Evolutionary conservation across 2,888 invertebrate species (phyloP), one percentile per base, ranked within the genome.

Genomic region (Alcis repandata): DNA sequence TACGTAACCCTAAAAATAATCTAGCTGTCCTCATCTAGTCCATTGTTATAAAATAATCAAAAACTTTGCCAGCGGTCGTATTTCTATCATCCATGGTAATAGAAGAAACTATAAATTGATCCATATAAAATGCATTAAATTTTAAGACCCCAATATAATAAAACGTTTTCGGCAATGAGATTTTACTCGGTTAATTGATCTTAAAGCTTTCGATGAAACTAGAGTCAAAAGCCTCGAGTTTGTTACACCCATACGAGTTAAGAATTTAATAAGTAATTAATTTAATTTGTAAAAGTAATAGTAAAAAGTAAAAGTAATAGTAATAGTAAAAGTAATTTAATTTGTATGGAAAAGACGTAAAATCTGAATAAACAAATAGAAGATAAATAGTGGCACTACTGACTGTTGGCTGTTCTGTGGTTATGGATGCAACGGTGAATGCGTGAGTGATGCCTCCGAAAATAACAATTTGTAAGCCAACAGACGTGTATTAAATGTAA

Each of bases 401-500:
- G 33, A 49, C 9, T 49, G 49, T 49, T 49, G 3, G 17, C 10
- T 49, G 17, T 32, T 13, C 20, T 53, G 60, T 67, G 59, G 38
- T 27, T 69, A 19, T 36, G 52, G 27, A 63, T 63, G 67, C 68
- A 69, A 58, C 63, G 67, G 38, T 51, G 66, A 69, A 72, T 67
- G 64, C 70, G 52, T 43, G 59, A 72, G 66, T 27, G 59, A 59
- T 68, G 56, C 32, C 53, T 65, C 69, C 67, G 2, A 69, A 70
- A 71, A 74, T 72, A 71, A 62, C 69, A 43, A 48, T 61, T 69
- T 61, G 63, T 73, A 71, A 63, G 73, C 69, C 71, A 40, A 67
- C 53, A 57, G 56, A 66, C 64, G 54, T 59, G 66, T n/a, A n/a
- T n/a, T n/a, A n/a, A 70, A 69, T 69, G 62, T 67, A 59, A 68